Evolutionary conservation across 2,888 invertebrate species (phyloP).

Genomic region (Trichopoda pennipes): DNA sequence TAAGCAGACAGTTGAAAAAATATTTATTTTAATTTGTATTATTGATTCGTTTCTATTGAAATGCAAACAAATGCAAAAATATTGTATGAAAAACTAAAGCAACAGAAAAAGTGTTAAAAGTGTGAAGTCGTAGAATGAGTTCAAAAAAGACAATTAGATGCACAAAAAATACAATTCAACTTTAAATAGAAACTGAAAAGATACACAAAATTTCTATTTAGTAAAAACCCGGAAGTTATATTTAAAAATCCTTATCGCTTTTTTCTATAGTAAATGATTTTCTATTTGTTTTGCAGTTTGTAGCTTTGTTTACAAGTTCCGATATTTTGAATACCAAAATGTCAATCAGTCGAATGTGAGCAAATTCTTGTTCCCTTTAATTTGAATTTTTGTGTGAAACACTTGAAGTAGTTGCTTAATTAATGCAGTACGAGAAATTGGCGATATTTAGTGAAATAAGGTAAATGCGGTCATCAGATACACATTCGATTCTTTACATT

Average conservation of each 20-base stretch:
- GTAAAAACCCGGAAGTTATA: slow-evolving; percentile 63
- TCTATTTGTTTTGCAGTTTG: slow-evolving; percentile 8
- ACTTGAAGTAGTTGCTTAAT: no score
- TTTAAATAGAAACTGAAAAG: slow-evolving; percentile 3
- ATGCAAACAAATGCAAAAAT: slow-evolving; percentile 63
- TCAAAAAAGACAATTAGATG: background rate
- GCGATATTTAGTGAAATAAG: no score
- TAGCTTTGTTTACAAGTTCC: slow-evolving; percentile 11
- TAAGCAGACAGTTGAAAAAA: slow-evolving; percentile 59
- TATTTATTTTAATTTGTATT: slow-evolving; percentile 57
- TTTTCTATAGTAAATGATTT: slow-evolving; percentile 47
- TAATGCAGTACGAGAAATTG: no score
- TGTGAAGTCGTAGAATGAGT: background rate
- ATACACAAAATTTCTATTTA: slow-evolving; percentile 34
- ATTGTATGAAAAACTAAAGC: slow-evolving; percentile 16
- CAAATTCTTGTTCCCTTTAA: slow-evolving; percentile 5
- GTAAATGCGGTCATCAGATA: no score
- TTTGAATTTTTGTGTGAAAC: no score
- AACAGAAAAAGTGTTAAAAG: slow-evolving; percentile 20
- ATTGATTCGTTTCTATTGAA: slow-evolving; percentile 49
- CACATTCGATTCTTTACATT: no score
- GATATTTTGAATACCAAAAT: slow-evolving; percentile 56
- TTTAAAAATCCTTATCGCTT: slow-evolving; percentile 33
- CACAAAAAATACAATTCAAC: background rate
- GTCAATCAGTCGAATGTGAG: slow-evolving; percentile 58